phyloP scores from a whole-genome alignment of 2,888 invertebrate species.

The Odontomyia ornata region DNA sequence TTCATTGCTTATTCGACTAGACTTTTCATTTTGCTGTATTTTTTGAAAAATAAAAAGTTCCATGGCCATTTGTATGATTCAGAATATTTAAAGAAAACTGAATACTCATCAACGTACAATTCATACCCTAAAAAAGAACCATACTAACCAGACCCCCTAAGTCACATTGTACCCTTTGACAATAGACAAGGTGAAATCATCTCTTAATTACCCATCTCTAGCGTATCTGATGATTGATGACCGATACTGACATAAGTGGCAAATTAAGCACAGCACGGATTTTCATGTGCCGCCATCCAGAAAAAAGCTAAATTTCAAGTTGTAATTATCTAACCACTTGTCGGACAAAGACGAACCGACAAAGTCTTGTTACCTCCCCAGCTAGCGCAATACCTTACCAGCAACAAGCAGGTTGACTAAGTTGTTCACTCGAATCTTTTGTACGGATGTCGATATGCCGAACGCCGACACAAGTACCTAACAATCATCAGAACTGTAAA shows the following conservation, averaged over 20 bases:
- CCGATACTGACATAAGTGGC: conserved; percentile 36
- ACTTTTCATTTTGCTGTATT: too few relatives aligned
- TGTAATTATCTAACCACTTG: conserved; percentile 32
- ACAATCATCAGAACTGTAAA: background rate
- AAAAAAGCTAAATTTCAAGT: conserved; percentile 17
- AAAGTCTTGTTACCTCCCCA: background rate
- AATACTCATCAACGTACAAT: too few relatives aligned
- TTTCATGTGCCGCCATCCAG: background rate
- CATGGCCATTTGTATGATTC: too few relatives aligned
- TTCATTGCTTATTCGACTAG: too few relatives aligned
- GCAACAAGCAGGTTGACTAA: too few relatives aligned
- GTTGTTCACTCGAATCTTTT: conserved; percentile 1
- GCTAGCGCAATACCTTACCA: too few relatives aligned
- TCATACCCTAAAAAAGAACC: too few relatives aligned
- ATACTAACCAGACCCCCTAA: background rate
- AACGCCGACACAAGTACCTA: background rate
- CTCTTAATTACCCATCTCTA: conserved; percentile 27
- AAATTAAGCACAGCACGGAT: conserved; percentile 34
- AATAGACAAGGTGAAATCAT: conserved; percentile 29
- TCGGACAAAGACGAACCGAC: background rate
- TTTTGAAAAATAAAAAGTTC: too few relatives aligned
- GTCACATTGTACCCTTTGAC: conserved; percentile 2
- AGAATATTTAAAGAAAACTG: too few relatives aligned
- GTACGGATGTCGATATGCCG: background rate
- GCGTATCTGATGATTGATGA: conserved; percentile 36